phyloP scores from a whole-genome alignment of 1,140 invertebrate species.

The Diuraphis noxia region DNA sequence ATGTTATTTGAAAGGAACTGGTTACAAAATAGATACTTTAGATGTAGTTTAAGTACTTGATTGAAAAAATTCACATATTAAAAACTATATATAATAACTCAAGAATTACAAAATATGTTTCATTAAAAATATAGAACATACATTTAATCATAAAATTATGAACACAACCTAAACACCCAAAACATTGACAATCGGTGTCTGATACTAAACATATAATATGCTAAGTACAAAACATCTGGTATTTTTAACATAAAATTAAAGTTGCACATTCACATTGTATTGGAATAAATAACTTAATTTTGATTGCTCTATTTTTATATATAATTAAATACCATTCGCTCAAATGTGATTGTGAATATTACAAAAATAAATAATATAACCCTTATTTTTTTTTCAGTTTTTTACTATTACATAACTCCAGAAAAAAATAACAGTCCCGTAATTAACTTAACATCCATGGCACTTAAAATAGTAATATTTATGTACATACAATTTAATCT shows the following conservation, averaged over 20 bases:
- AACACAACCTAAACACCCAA: slow-evolving; percentile 24
- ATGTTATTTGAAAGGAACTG: background rate
- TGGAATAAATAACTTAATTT: background rate
- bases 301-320: background rate
- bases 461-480: slow-evolving; percentile 40
- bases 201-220: background rate
- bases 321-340: background rate
- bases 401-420: slow-evolving; percentile 8
- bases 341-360: background rate
- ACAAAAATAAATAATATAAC: slow-evolving; percentile 25
- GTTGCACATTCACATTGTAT: background rate
- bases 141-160: slow-evolving; percentile 27
- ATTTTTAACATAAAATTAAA: background rate
- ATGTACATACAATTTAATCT: background rate
- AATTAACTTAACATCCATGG: slow-evolving; percentile 44
- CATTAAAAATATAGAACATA: slow-evolving; percentile 40
- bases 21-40: background rate
- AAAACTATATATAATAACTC: background rate
- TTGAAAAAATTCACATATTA: background rate
- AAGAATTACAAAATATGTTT: background rate
- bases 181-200: background rate
- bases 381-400: background rate
- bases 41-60: background rate
- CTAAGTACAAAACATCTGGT: background rate
- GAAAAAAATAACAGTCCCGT: slow-evolving; percentile 33